phyloP scores from a whole-genome alignment of 1,140 invertebrate species.

The Nasonia vitripennis region DNA sequence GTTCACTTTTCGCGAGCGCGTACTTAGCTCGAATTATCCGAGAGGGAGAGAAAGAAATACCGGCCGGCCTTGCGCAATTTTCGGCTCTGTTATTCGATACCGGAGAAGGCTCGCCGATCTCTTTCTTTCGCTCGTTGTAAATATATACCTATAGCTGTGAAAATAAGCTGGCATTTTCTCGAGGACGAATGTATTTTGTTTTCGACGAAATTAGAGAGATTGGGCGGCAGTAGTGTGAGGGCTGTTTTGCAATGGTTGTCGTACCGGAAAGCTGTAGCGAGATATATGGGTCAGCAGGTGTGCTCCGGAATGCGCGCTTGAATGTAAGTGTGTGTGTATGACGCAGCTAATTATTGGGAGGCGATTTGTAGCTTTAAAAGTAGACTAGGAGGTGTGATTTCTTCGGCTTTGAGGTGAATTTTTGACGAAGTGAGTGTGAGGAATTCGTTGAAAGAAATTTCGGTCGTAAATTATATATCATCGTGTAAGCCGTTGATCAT shows the following conservation, averaged over 20 bases:
- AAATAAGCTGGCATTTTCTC: not conserved
- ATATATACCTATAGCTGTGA: not conserved
- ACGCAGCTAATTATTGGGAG: not conserved
- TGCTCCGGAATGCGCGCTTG: not conserved
- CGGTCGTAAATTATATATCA: too few relatives aligned
- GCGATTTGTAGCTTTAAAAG: not conserved
- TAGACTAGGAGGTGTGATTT: not conserved
- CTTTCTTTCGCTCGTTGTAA: too few relatives aligned
- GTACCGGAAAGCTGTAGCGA: too few relatives aligned
- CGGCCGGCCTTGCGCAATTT: constrained; percentile 23
- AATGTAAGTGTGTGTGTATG: not conserved
- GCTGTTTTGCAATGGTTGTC: not conserved
- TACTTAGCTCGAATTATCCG: constrained; percentile 22
- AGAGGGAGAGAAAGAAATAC: not conserved
- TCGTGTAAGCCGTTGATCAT: too few relatives aligned
- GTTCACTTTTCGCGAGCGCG: constrained; percentile 39
- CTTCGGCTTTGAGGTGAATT: not conserved
- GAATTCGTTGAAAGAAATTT: too few relatives aligned
- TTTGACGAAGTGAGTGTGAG: not conserved
- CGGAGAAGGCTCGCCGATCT: too few relatives aligned
- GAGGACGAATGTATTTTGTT: not conserved
- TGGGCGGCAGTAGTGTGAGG: not conserved
- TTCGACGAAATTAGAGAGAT: constrained; percentile 13
- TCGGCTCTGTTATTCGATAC: not conserved
- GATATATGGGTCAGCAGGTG: not conserved